Percentiles rank a stretch among this genome's conserved stretches.
Evolutionary conservation across 2,797 vertebrate species (phyloP).

Genomic region (Echiichthys vipera): DNA sequence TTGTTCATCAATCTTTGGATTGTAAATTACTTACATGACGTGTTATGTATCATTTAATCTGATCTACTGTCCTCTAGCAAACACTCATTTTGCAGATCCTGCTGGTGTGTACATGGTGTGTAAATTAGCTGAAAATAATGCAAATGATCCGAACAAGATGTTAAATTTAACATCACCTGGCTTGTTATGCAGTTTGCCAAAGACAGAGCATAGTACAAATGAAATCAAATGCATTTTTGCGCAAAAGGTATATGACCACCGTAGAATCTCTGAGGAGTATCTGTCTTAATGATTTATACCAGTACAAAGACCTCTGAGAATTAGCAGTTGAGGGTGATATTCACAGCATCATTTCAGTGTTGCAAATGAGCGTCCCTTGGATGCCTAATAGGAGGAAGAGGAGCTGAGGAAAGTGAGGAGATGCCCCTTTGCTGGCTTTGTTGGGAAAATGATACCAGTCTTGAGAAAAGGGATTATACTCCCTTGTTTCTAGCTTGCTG

Average conservation of each 20-base stretch:
- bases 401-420: conserved; percentile 41
- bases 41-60: conserved; percentile 47
- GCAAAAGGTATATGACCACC: conserved; percentile 78
- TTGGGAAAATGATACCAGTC: conserved; percentile 45
- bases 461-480: conserved; percentile 40
- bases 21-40: conserved; percentile 44
- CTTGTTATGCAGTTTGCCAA: conserved; percentile 66
- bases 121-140: conserved; percentile 62
- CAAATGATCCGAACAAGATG: conserved; percentile 70
- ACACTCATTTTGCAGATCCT: conserved; percentile 29
- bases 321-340: conserved; percentile 83
- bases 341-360: conserved; percentile 73
- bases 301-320: conserved; percentile 81
- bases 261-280: conserved; percentile 84
- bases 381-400: conserved; percentile 71
- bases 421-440: conserved; percentile 42
- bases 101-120: conserved; percentile 15
- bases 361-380: conserved; percentile 79
- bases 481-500: conserved; percentile 50
- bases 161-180: conserved; percentile 74
- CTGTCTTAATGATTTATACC: conserved; percentile 88
- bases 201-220: conserved; percentile 66
- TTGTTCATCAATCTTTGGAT: conserved; percentile 63
- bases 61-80: conserved; percentile 26
- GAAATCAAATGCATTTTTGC: conserved; percentile 79